phyloP scores from a whole-genome alignment of 2,888 invertebrate genomes.

The Brachyptera putata region DNA sequence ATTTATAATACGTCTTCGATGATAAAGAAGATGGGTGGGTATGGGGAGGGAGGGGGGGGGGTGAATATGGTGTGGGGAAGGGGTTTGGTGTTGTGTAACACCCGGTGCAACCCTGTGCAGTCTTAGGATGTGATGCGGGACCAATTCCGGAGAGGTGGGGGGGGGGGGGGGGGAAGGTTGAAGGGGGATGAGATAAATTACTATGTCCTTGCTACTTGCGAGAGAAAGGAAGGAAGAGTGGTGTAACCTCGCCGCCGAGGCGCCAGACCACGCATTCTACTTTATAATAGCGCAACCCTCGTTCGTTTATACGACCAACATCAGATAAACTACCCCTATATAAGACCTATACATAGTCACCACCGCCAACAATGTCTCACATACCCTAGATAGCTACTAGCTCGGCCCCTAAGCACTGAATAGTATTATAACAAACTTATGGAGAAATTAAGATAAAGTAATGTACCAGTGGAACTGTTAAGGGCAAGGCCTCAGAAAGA shows the following conservation, averaged over 20 bases:
- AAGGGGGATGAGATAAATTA: constrained; percentile 27
- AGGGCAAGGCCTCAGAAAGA: not conserved
- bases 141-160: not conserved
- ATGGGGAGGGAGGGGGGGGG: not conserved
- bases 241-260: constrained; percentile 23
- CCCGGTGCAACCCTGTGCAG: constrained; percentile 2
- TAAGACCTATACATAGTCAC: too few species aligned
- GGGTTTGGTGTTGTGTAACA: not conserved
- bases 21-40: not conserved
- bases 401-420: not conserved
- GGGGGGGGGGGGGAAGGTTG: not conserved
- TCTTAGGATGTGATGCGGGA: constrained; percentile 7
- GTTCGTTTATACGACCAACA: constrained; percentile 9
- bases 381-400: not conserved
- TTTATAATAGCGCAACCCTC: constrained; percentile 7
- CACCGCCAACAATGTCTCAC: not conserved
- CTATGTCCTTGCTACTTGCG: constrained; percentile 22
- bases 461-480: constrained; percentile 2
- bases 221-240: constrained; percentile 28
- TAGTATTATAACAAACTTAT: constrained; percentile 16
- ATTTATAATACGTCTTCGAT: constrained; percentile 11
- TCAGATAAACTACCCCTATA: constrained; percentile 18
- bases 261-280: constrained; percentile 22
- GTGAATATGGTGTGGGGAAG: not conserved
- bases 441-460: constrained; percentile 19